These are phyloP conservation scores for Spodoptera litura DNA, from an alignment of 1,140 invertebrate species.

Conservation along the genomic window DNA sequence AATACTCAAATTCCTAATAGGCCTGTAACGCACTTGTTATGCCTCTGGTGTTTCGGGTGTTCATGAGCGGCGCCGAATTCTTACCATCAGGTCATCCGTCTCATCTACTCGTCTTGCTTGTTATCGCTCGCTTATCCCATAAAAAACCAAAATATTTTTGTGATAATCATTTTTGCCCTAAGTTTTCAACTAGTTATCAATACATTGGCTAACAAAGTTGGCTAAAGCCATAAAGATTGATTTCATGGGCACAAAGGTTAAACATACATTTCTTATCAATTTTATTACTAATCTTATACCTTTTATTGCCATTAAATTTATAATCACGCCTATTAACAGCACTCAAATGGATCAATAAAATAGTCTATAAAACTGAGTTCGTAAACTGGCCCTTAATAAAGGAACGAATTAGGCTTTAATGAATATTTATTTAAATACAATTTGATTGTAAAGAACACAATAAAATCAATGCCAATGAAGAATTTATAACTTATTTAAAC, in stretches of 20 bases:
- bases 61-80: no score
- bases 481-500: constrained; percentile 36
- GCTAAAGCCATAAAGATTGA: background rate
- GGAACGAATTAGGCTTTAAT: background rate
- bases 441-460: background rate
- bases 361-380: background rate
- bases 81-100: no score
- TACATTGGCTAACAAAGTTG: no score
- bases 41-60: no score
- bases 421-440: constrained; percentile 5
- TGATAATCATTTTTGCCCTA: no score
- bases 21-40: no score
- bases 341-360: background rate
- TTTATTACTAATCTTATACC: background rate
- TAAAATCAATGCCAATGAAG: constrained; percentile 24
- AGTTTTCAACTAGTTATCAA: no score
- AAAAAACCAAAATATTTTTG: no score
- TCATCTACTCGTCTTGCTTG: no score
- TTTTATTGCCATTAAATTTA: constrained; percentile 4
- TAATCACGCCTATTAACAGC: background rate
- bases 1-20: no score
- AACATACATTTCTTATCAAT: constrained; percentile 4
- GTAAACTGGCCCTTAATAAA: constrained; percentile 1
- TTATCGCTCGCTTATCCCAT: no score
- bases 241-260: background rate